These are phyloP conservation scores for Agrotis puta DNA, from an alignment of 2,888 invertebrate species.

Conservation along the genomic window DNA sequence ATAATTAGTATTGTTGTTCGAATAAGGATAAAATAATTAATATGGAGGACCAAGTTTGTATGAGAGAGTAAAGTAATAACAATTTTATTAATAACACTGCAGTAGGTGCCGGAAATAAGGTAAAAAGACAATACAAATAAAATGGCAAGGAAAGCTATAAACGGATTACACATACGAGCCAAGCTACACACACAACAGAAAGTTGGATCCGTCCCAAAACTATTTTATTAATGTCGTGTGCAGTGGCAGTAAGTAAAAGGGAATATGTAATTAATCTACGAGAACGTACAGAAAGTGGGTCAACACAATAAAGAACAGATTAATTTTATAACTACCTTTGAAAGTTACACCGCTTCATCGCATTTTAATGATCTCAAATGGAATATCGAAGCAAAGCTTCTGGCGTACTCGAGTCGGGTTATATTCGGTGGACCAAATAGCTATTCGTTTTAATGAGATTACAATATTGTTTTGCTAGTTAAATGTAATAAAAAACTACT, in stretches of 20 bases:
- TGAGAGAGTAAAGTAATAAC: constrained; percentile 13
- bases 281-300: constrained; percentile 74
- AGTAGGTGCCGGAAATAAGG: constrained; percentile 35
- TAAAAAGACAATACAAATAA: constrained; percentile 54
- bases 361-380: constrained; percentile 65
- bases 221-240: constrained; percentile 77
- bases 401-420: constrained; percentile 28
- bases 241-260: constrained; percentile 76
- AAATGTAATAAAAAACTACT: constrained; percentile 4
- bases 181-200: constrained; percentile 60
- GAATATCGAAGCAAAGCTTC: constrained; percentile 58
- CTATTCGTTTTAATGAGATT: constrained; percentile 24
- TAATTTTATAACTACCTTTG: constrained; percentile 70
- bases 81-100: constrained; percentile 22
- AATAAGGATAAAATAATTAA: constrained; percentile 23
- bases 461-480: constrained; percentile 14
- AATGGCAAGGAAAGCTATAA: constrained; percentile 55
- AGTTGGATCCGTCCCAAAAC: constrained; percentile 78
- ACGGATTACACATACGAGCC: constrained; percentile 55
- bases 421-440: constrained; percentile 28
- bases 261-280: constrained; percentile 79
- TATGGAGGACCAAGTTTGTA: constrained; percentile 6
- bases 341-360: constrained; percentile 63
- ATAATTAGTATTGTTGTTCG: background rate
- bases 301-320: constrained; percentile 77